Percentiles rank a stretch among this genome's conserved stretches.
phyloP scores from a whole-genome alignment of 1,140 invertebrate species.

The Sipha flava region DNA sequence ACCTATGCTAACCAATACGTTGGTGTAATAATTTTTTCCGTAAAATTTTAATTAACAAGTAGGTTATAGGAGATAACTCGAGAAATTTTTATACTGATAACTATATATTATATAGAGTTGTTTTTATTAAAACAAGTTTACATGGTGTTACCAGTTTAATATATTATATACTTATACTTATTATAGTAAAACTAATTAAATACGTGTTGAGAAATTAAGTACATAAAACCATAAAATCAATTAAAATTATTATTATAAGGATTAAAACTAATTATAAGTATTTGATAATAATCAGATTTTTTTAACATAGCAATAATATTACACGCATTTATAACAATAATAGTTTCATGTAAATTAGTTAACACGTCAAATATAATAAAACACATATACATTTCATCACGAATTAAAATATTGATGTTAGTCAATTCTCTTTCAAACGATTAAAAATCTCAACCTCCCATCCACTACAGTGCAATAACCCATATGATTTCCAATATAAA shows the following conservation, averaged over 20 bases:
- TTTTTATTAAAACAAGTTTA: too few relatives aligned
- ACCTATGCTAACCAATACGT: too few relatives aligned
- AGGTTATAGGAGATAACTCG: too few relatives aligned
- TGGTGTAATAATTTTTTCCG: too few relatives aligned
- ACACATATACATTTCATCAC: background rate
- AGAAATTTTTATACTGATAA: too few relatives aligned
- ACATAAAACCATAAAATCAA: background rate
- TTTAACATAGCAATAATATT: background rate
- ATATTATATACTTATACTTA: too few relatives aligned
- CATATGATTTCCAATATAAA: background rate
- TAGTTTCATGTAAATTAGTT: background rate
- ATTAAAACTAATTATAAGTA: background rate
- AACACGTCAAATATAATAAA: background rate
- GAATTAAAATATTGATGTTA: background rate
- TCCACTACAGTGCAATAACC: background rate
- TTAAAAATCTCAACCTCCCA: too few relatives aligned
- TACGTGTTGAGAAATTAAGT: background rate
- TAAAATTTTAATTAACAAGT: too few relatives aligned
- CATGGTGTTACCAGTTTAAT: too few relatives aligned
- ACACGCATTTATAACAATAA: background rate
- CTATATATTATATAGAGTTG: too few relatives aligned
- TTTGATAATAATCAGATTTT: background rate
- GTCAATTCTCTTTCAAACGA: too few relatives aligned
- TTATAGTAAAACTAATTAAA: constrained; percentile 9
- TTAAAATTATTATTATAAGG: background rate